Percentiles rank a stretch among this genome's conserved stretches.
phyloP scores from a whole-genome alignment of 2,113 vertebrate species.

The Neolamprologus ventralis region DNA sequence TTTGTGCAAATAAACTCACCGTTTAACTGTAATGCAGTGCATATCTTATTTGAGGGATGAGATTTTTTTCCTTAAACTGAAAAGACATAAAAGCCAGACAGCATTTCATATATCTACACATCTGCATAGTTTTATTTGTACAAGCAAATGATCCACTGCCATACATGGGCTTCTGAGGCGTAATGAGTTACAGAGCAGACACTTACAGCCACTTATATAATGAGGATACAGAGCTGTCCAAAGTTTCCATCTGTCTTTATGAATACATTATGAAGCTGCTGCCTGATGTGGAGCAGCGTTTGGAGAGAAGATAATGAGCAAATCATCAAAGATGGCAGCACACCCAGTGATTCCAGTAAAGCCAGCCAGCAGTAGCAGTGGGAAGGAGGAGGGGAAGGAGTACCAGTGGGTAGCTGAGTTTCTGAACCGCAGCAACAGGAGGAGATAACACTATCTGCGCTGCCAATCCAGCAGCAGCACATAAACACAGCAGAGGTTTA shows the following conservation, averaged over 20 bases:
- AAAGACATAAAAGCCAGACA: not conserved
- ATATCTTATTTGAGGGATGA: not conserved
- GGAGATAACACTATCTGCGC: constrained; percentile 19
- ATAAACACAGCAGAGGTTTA: constrained; percentile 3
- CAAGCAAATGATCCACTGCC: constrained; percentile 12
- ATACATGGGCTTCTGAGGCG: not conserved
- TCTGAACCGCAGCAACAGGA: not conserved
- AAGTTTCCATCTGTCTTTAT: not conserved
- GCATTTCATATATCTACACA: not conserved
- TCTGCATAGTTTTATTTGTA: constrained; percentile 7
- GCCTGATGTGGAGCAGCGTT: not conserved
- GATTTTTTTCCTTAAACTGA: not conserved
- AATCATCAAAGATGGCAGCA: not conserved
- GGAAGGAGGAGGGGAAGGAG: not conserved
- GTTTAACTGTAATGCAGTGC: too few relatives aligned
- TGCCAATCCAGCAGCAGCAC: not conserved
- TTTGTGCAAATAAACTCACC: not conserved
- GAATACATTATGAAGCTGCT: not conserved
- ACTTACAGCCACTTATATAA: not conserved
- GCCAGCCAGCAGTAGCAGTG: not conserved
- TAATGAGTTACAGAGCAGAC: not conserved
- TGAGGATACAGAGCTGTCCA: not conserved
- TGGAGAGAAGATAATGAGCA: not conserved
- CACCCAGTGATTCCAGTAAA: not conserved
- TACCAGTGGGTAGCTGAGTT: not conserved